Base-by-base conservation (phyloP, 2,797 vertebrate genomes). In the Vireo griseus region DNA sequence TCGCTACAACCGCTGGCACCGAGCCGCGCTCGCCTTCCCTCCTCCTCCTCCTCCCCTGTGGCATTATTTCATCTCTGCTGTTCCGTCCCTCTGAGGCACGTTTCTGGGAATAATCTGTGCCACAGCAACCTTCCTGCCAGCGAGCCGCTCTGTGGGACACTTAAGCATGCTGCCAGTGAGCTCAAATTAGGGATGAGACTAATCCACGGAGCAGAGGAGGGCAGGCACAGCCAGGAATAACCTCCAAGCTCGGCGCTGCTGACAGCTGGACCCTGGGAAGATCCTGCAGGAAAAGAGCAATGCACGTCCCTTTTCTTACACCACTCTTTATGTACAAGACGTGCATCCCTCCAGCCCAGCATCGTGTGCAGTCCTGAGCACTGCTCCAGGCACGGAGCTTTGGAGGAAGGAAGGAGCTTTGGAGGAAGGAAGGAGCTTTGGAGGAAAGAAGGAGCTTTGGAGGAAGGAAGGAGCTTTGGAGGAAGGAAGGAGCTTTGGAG, bases 141-240 rank as follows among this genome's bases (percentile, higher is more conserved):
- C 20, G 4, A 82, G 29, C 37, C 35, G 63, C 55, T 92, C 69
- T 31, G 21, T 16, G 16, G 69, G 73, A 84, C 69, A 11, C 71
- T 59, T 18, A 15, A 48, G 63, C 18, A 0, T 0, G 0, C 62
- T 20, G n/a, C 28, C 51, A 85, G 68, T 2, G 28, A 92, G 85
- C 81, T 84, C 31, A 11, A 29, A 90, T 82, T 40, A 48, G 76
- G 67, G 72, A 47, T 13, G 71, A 66, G 51, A 79, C 5, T 39
- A 68, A 81, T 82, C 78, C 2, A 3, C 0, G 3, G 69, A 66
- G 61, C 25, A 42, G 29, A 81, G 31, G 33, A 88, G 29, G 35
- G 71, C 54, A 88, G 79, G 48, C 61, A 73, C 42, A 69, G 55
- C 28, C 62, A 76, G 80, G 57, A 71, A 66, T 42, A 40, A 42